Percentiles rank a stretch among this genome's conserved stretches.
Evolutionary conservation across 1,140 invertebrate species (phyloP).

Genomic region (Hylyphantes graminicola): DNA sequence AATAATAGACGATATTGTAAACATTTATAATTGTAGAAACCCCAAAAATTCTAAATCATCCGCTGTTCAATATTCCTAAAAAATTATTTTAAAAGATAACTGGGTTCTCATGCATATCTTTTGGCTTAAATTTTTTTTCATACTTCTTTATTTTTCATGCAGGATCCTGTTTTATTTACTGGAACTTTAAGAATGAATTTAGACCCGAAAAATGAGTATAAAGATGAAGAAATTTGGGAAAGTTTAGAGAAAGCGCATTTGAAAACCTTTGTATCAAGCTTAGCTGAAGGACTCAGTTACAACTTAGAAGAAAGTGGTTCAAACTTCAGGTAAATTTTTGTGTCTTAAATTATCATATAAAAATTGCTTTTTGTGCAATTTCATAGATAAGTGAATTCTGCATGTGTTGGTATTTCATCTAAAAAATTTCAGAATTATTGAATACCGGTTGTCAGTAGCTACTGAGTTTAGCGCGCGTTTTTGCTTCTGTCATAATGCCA

Average conservation of each 20-base stretch:
- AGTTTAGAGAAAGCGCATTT: slow-evolving; percentile 83
- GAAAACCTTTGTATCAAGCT: slow-evolving; percentile 79
- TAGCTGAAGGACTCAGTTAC: slow-evolving; percentile 67
- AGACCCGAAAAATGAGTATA: slow-evolving; percentile 72
- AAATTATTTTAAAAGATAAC: not conserved
- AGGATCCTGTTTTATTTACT: slow-evolving; percentile 87
- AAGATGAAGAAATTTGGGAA: slow-evolving; percentile 84
- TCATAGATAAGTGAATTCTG: too few species aligned
- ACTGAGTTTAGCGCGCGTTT: not conserved
- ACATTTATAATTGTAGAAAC: too few species aligned
- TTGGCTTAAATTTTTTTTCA: not conserved
- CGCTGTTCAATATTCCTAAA: not conserved
- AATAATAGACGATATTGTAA: not conserved
- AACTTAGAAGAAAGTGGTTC: slow-evolving; percentile 70
- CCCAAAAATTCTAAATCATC: not conserved
- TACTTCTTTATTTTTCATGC: not conserved
- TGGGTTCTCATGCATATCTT: not conserved
- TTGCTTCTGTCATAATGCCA: not conserved
- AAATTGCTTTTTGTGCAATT: too few species aligned
- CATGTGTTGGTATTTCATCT: too few species aligned
- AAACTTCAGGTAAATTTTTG: slow-evolving; percentile 67
- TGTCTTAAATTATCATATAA: too few species aligned
- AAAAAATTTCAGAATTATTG: too few species aligned
- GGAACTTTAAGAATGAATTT: slow-evolving; percentile 75
- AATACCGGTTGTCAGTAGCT: not conserved